These are phyloP conservation scores for Tangachromis dhanisi DNA, from an alignment of 2,113 vertebrate genomes.

Conservation along the genomic window DNA sequence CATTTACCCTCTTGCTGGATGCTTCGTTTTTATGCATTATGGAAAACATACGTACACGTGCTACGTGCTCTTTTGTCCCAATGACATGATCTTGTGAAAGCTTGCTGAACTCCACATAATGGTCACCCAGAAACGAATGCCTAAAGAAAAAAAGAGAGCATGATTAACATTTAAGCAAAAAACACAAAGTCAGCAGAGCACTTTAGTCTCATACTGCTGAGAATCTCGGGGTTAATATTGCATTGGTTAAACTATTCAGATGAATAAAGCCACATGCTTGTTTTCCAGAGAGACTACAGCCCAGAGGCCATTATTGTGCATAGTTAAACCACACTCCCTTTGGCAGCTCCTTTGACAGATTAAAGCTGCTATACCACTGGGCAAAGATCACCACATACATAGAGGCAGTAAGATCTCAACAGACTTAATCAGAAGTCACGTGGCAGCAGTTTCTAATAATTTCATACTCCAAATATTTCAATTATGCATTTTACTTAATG, in stretches of 20 bases:
- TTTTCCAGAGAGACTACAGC: slow-evolving; percentile 12
- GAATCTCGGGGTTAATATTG: neutral
- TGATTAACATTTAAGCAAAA: neutral
- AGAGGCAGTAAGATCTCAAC: neutral
- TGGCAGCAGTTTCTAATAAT: neutral
- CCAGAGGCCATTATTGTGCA: slow-evolving; percentile 17
- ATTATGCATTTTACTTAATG: neutral
- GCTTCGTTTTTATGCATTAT: neutral
- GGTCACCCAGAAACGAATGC: slow-evolving; percentile 96
- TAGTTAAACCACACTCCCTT: slow-evolving; percentile 35
- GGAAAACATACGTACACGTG: slow-evolving; percentile 84
- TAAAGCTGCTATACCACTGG: neutral
- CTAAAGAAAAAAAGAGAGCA: slow-evolving; percentile 60
- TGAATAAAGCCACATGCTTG: slow-evolving; percentile 4
- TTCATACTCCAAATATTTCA: neutral
- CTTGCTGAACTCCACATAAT: slow-evolving; percentile 99
- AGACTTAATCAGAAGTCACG: neutral
- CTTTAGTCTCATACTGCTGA: neutral
- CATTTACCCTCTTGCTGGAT: neutral
- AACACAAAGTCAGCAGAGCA: neutral
- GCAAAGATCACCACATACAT: neutral
- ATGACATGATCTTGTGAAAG: slow-evolving; percentile 97
- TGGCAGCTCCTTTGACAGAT: neutral
- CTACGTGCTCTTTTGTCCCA: slow-evolving; percentile 94
- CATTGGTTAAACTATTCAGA: slow-evolving; percentile 1